These are phyloP conservation scores for Protobothrops mucrosquamatus DNA, from an alignment of 2,113 vertebrate genomes.

Conservation along the genomic window DNA sequence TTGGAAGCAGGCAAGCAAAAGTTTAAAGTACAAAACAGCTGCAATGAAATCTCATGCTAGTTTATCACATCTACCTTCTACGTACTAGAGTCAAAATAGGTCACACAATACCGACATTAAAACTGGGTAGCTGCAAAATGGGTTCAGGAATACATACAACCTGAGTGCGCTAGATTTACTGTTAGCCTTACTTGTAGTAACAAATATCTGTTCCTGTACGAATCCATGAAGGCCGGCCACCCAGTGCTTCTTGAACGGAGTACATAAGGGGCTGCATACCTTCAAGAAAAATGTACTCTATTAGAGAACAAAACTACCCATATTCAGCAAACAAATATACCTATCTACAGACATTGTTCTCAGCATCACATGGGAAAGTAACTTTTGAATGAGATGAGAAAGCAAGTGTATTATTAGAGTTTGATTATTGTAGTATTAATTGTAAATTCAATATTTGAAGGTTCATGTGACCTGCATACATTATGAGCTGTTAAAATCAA, in stretches of 20 bases:
- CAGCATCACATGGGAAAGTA: neutral
- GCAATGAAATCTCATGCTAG: neutral
- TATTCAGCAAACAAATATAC: neutral
- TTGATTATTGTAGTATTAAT: neutral
- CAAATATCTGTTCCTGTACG: conserved; percentile 93
- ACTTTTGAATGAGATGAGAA: neutral
- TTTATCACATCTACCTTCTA: neutral
- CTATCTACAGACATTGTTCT: neutral
- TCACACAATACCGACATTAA: neutral
- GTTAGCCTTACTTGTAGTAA: conserved; percentile 92
- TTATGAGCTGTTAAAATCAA: neutral
- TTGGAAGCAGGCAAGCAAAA: neutral
- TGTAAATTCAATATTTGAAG: neutral
- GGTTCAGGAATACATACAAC: neutral
- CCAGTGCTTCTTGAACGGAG: conserved; percentile 93
- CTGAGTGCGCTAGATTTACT: neutral
- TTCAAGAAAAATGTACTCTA: conserved; percentile 56
- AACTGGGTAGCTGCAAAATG: neutral
- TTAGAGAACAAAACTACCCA: neutral
- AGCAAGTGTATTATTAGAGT: neutral
- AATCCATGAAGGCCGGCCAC: conserved; percentile 85
- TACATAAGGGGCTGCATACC: conserved; percentile 99
- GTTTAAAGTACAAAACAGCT: neutral
- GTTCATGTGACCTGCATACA: neutral
- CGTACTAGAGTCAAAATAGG: neutral